Base-by-base conservation (phyloP, 2,888 invertebrate genomes). In the Protonemura montana region DNA sequence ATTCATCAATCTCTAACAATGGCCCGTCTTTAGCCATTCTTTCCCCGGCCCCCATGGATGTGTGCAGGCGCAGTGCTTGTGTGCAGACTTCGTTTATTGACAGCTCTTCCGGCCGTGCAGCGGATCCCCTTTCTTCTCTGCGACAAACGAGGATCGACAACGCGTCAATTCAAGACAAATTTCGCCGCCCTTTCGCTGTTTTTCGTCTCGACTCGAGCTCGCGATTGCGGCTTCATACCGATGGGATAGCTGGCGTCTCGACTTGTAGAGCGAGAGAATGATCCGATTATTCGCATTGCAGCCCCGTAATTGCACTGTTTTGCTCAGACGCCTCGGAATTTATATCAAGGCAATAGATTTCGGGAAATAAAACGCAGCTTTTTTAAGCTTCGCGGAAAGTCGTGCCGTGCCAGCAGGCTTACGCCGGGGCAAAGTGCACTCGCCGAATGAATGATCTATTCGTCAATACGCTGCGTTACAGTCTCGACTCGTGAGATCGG, bases 171-270 rank as follows among this genome's bases (percentile, higher is more conserved):
- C n/a, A 30, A 76, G 84, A 84, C 76, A 84, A 76, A 84, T 76
- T 84, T 59, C 76, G 16, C 84, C 84, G 84, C 84, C 84, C 59
- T 84, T 84, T 84, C 84, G 26, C 76, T 84, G 84, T 84, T 84
- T 84, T 84, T 76, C 84, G n/a, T n/a, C 26, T 26, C 78, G 76
- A 76, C 76, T 76, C 16, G 78, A 78, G 78, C 21, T 59, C 59
- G 59, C 59, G 59, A 59, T 21, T 10, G 1, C 59, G 59, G 21
- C 59, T 59, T 21, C 1, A 59, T 21, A 21, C 59, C 59, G 59
- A 10, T 59, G 59, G 6, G 6, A n/a, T n/a, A n/a, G 35, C 10
- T 35, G 5, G 35, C 35, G 3, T 10, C 35, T 10, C 5, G 35
- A 3, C 5, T 3, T 6, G 35, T 35, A 10, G 10, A 35, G 35